phyloP scores from a whole-genome alignment of 1,140 invertebrate species.

The Rhopalosiphum maidis region DNA sequence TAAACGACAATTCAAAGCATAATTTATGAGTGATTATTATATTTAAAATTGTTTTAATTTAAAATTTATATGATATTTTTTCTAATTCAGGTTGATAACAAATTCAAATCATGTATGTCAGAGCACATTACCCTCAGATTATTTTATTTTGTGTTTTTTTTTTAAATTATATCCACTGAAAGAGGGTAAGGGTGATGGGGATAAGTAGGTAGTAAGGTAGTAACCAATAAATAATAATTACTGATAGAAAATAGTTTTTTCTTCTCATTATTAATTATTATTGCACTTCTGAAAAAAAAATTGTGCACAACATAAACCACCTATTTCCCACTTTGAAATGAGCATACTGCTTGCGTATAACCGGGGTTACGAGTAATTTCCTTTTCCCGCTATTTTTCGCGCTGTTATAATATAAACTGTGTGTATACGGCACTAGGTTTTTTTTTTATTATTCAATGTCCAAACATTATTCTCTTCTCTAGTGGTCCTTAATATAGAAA shows the following conservation, averaged over 20 bases:
- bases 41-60: background rate
- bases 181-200: background rate
- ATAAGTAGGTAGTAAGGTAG: background rate
- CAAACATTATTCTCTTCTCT: background rate
- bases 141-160: background rate
- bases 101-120: background rate
- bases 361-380: slow-evolving; percentile 33
- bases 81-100: background rate
- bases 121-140: background rate
- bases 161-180: background rate
- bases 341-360: background rate
- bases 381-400: background rate
- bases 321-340: background rate
- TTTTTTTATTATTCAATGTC: slow-evolving; percentile 18
- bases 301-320: background rate
- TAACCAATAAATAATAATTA: slow-evolving; percentile 6
- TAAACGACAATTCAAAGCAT: background rate
- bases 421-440: background rate
- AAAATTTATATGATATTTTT: background rate
- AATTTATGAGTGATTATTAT: background rate
- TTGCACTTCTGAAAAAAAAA: background rate
- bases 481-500: background rate
- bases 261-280: background rate
- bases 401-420: background rate
- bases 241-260: background rate